A percentile compares a stretch with the other conserved stretches of the same genome.
phyloP scores from a whole-genome alignment of 92 coral and sea anemone species.

The Zoanthus gigantus region DNA sequence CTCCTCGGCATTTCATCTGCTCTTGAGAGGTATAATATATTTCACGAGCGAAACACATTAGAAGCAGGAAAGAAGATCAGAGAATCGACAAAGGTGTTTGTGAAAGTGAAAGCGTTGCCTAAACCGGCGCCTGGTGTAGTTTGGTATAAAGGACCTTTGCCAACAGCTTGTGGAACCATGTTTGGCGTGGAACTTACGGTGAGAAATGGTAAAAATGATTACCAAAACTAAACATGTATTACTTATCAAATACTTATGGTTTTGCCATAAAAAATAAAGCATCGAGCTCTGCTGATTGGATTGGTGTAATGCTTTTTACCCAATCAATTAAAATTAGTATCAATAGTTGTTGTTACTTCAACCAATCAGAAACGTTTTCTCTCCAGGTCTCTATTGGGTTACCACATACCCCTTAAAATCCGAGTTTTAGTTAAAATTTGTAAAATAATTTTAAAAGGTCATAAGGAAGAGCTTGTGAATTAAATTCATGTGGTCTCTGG shows the following conservation, averaged over 20 bases:
- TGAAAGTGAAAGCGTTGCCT: conserved; percentile 51
- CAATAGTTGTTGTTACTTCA: too few species aligned
- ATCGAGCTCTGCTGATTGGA: neutral
- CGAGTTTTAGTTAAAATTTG: too few species aligned
- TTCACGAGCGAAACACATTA: conserved; percentile 63
- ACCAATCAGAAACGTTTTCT: too few species aligned
- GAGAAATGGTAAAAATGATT: neutral
- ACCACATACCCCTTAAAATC: too few species aligned
- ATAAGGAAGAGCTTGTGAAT: too few species aligned
- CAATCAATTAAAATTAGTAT: too few species aligned
- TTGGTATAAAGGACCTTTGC: conserved; percentile 74
- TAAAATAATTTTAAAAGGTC: too few species aligned
- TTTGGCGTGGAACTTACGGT: conserved; percentile 85
- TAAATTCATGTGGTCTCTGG: too few species aligned
- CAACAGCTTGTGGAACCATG: conserved; percentile 62
- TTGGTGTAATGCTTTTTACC: too few species aligned
- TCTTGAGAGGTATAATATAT: conserved; percentile 57
- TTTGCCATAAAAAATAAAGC: neutral
- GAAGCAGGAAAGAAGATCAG: conserved; percentile 52
- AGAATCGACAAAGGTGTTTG: conserved; percentile 60
- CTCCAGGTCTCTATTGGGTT: too few species aligned
- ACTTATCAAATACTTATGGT: neutral
- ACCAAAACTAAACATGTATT: neutral
- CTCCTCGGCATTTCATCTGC: conserved; percentile 68
- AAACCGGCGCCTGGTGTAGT: conserved; percentile 67